A percentile compares a stretch with the other conserved stretches of the same genome.
These are phyloP conservation scores for Hippolais icterina DNA, from an alignment of 2,113 vertebrate genomes.

Conservation along the genomic window DNA sequence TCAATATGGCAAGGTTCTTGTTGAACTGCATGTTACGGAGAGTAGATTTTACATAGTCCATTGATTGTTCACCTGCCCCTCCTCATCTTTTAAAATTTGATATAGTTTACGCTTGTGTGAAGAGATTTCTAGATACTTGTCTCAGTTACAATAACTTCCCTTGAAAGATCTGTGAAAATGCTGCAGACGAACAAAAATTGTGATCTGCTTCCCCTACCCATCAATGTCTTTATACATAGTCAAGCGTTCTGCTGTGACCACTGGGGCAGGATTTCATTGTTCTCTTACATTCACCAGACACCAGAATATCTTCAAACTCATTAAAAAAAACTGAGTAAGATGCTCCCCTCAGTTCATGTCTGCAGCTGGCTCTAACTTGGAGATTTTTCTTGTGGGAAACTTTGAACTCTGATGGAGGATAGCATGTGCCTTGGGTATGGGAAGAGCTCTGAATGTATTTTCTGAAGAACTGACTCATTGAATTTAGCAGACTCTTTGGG, in stretches of 20 bases:
- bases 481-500: neutral
- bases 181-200: neutral
- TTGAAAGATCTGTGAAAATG: neutral
- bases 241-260: neutral
- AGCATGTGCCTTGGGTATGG: accelerated
- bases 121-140: constrained; percentile 29
- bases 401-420: neutral
- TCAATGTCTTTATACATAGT: neutral
- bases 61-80: constrained; percentile 30
- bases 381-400: neutral
- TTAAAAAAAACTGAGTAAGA: neutral
- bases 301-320: neutral
- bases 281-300: neutral
- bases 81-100: constrained; percentile 63
- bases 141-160: neutral
- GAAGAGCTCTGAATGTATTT: neutral
- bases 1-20: constrained; percentile 60
- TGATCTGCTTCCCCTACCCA: neutral
- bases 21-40: constrained; percentile 47
- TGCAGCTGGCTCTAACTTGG: neutral
- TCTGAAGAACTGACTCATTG: neutral
- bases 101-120: constrained; percentile 1
- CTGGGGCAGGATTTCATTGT: neutral
- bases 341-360: accelerated
- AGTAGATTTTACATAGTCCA: constrained; percentile 41